These are phyloP conservation scores for Heterodera carotae DNA, from an alignment of 1,140 invertebrate species.

Conservation along the genomic window DNA sequence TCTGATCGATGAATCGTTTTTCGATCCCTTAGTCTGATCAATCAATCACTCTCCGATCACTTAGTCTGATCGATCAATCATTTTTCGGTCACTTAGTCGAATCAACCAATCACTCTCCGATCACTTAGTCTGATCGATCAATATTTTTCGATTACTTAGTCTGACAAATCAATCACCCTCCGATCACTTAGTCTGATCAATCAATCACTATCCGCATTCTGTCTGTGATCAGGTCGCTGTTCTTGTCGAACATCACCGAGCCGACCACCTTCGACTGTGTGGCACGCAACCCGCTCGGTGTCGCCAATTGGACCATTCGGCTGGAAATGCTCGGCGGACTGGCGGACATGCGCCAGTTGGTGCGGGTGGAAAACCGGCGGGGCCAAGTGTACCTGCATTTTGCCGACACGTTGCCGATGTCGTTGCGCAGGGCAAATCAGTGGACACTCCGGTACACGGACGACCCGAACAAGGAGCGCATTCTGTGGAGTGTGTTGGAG, in stretches of 20 bases:
- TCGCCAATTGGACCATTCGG: constrained; percentile 65
- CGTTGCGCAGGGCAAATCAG: constrained; percentile 54
- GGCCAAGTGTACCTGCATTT: constrained; percentile 56
- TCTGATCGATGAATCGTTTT: no score
- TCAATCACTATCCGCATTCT: background rate
- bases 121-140: no score
- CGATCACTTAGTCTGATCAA: background rate
- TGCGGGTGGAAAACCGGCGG: constrained; percentile 56
- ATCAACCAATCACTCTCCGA: no score
- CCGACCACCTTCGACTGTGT: constrained; percentile 63
- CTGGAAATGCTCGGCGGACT: constrained; percentile 57
- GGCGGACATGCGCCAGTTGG: constrained; percentile 42
- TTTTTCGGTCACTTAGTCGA: no score
- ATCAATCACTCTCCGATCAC: no score
- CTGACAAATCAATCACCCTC: background rate
- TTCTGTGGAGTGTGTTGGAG: constrained; percentile 53
- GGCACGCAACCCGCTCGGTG: constrained; percentile 62
- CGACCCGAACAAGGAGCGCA: constrained; percentile 54
- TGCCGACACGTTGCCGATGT: constrained; percentile 57
- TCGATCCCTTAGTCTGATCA: no score
- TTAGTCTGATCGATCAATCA: no score
- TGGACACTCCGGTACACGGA: constrained; percentile 61
- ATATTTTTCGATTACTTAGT: no score
- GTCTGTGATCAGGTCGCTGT: constrained; percentile 51
- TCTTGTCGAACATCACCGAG: constrained; percentile 61